Evolutionary conservation across 2,113 vertebrate genomes (phyloP).

Genomic region (Serilophus lunatus): DNA sequence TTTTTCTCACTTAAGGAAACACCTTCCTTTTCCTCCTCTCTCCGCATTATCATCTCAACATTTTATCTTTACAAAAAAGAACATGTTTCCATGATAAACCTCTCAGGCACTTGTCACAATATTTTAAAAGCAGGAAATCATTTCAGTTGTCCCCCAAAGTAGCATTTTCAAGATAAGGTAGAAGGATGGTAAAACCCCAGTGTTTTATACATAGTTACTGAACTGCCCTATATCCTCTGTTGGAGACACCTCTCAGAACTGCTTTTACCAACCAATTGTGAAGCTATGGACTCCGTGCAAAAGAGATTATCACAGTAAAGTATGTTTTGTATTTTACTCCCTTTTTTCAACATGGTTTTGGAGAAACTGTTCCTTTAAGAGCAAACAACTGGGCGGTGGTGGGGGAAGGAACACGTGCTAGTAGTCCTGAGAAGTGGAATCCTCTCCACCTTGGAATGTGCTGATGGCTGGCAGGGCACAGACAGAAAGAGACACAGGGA

Average conservation of each 20-base stretch:
- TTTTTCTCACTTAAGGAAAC: background rate
- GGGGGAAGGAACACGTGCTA: background rate
- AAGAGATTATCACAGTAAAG: background rate
- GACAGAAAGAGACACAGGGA: background rate
- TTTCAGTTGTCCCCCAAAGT: background rate
- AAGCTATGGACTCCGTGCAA: background rate
- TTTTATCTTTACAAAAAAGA: background rate
- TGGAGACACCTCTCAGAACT: background rate
- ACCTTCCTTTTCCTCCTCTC: fast-evolving
- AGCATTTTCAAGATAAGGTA: background rate
- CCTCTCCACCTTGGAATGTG: background rate
- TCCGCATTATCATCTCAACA: background rate
- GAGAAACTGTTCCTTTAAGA: background rate
- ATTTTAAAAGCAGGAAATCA: background rate
- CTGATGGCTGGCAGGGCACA: background rate
- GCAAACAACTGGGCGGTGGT: background rate
- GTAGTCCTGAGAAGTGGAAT: background rate
- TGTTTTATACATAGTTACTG: background rate
- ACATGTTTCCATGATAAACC: background rate
- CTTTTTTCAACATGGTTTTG: background rate
- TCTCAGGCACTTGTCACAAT: background rate
- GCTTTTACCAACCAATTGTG: background rate
- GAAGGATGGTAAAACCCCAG: background rate
- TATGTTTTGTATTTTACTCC: background rate
- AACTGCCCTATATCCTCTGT: background rate